These are phyloP conservation scores for Coilia nasus DNA, from an alignment of 2,797 vertebrate genomes.

Conservation along the genomic window DNA sequence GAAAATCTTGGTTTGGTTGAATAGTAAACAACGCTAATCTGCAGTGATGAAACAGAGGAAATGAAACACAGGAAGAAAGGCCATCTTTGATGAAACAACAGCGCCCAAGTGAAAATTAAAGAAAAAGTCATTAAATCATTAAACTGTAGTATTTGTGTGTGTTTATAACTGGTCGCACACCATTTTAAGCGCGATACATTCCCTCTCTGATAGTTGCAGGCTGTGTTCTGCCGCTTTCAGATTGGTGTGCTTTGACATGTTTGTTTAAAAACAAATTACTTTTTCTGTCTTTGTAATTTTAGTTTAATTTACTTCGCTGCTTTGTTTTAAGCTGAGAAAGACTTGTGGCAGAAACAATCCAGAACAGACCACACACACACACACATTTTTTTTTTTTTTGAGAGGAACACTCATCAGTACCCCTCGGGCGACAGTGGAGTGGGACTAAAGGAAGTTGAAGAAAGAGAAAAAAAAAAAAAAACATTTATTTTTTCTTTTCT, in stretches of 20 bases:
- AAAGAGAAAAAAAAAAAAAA: background rate
- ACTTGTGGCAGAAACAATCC: background rate
- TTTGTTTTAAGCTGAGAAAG: background rate
- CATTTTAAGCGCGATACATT: constrained; percentile 18
- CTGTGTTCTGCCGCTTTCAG: background rate
- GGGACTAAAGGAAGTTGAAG: background rate
- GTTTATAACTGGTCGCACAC: constrained; percentile 25
- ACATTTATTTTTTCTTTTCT: background rate
- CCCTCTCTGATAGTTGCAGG: background rate
- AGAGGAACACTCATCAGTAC: background rate
- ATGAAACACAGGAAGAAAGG: constrained; percentile 52
- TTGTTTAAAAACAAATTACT: constrained; percentile 2
- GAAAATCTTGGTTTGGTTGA: constrained; percentile 50
- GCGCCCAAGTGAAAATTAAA: constrained; percentile 33
- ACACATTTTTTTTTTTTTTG: background rate
- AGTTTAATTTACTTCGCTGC: background rate
- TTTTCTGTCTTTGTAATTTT: background rate
- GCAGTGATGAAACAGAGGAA: constrained; percentile 53
- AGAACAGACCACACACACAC: background rate
- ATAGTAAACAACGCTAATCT: constrained; percentile 54
- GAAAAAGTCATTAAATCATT: constrained; percentile 31
- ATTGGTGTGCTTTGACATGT: background rate
- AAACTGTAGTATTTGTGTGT: background rate
- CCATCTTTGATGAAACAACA: constrained; percentile 50
- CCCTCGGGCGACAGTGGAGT: background rate